Base-by-base conservation (phyloP, 2,888 invertebrate genomes). In the Pristionchus entomophagus region DNA sequence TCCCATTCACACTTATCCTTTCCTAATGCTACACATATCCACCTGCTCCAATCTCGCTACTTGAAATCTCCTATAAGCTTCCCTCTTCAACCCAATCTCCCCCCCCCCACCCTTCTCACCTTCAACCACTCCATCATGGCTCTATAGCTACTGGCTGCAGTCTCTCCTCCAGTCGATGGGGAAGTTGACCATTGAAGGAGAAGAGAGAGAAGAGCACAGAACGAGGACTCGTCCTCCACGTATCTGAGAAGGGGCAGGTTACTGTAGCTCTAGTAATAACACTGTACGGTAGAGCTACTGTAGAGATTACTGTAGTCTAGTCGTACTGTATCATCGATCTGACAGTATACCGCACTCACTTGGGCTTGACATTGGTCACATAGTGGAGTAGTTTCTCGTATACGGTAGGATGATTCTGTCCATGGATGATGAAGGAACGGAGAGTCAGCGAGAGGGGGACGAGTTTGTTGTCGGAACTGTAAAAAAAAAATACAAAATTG, bases 281-380 rank as follows among this genome's bases (percentile, higher is more conserved):
- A 49, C 45, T 14, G 8, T 45, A 45, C 45, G 45, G 14, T 45
- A 12, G 49, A 49, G 45, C 6, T 45, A 45, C 14, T 45, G 45
- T 45, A 45, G 49, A 49, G 17, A 45, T 14, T 45, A 45, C 45
- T 14, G 45, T 45, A 45, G 19, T 56, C 56, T 56, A 14, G 14
- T 56, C 56, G n/a, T 22, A 56, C 56, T 22, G 56, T 56, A 56
- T 56, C n/a, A n/a, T n/a, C n/a, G n/a, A n/a, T n/a, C n/a, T n/a
- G n/a, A n/a, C 35, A 35, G 10, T 35, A 17, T 38, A 45, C 41
- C 38, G 38, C 19, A 88, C 89, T 69, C 86, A 92, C 89, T 92
- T 92, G 59, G 92, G 92, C 56, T 92, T 92, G 41, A 92, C 85
- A 45, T 87, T 88, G 17, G 73, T 62, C 10, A 92, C 69, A 84